Evolutionary conservation across 1,140 invertebrate genomes (phyloP).

Genomic region (Druon quercuslanigerum): DNA sequence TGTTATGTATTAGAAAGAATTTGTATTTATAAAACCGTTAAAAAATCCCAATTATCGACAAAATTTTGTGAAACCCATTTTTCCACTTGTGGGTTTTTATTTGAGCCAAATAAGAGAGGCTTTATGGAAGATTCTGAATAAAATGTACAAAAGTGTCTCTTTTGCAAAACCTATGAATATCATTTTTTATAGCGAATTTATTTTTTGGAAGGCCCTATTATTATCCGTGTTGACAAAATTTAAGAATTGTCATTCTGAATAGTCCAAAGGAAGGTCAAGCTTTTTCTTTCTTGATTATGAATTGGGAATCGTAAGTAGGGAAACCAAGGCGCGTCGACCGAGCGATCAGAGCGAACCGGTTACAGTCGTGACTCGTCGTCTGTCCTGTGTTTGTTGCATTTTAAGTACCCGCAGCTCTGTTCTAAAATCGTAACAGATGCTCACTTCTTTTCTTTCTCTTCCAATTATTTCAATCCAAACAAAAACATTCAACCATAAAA

Average conservation of each 20-base stretch:
- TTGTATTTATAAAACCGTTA: no score
- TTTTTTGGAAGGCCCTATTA: no score
- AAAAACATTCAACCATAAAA: not conserved
- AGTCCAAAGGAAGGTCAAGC: not conserved
- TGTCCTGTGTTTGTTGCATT: conserved; percentile 2
- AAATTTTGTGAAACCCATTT: no score
- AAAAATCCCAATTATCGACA: no score
- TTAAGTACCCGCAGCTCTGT: not conserved
- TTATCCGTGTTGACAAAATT: no score
- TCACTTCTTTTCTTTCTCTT: not conserved
- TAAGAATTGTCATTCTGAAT: not conserved
- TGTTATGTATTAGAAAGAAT: no score
- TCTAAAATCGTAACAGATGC: conserved; percentile 14
- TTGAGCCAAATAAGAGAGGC: no score
- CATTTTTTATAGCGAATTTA: no score
- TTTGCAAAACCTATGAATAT: no score
- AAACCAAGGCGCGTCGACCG: conserved; percentile 5
- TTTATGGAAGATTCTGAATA: no score
- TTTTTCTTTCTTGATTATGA: not conserved
- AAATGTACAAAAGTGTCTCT: no score
- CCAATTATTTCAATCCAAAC: not conserved
- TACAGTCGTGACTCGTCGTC: conserved; percentile 17
- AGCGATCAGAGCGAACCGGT: conserved; percentile 26
- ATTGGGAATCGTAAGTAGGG: conserved; percentile 18
- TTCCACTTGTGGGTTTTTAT: no score